Evolutionary conservation across 2,797 vertebrate genomes (phyloP).

Genomic region (Malurus splendens): DNA sequence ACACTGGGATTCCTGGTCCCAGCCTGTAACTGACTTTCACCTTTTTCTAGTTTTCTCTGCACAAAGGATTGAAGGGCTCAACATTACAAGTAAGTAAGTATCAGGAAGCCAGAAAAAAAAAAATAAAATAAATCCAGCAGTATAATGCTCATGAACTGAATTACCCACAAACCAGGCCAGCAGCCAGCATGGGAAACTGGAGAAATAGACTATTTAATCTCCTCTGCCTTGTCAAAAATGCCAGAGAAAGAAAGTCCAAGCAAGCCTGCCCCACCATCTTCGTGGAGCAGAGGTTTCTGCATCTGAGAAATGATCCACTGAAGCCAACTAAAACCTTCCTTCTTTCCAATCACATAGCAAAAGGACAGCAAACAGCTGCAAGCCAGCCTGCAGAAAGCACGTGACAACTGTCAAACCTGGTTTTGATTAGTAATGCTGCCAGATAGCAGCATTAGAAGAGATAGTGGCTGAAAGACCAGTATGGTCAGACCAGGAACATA

Average conservation of each 20-base stretch:
- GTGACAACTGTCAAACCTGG: background rate
- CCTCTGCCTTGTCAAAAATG: background rate
- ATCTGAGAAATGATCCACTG: background rate
- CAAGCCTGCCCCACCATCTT: background rate
- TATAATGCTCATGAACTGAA: background rate
- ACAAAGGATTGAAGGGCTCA: background rate
- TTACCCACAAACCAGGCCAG: slow-evolving; percentile 10
- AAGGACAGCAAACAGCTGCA: background rate
- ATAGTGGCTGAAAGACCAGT: background rate
- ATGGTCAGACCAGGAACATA: background rate
- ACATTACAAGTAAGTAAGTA: background rate
- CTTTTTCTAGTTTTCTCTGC: background rate
- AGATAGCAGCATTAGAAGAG: background rate
- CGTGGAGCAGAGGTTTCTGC: background rate
- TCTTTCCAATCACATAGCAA: background rate
- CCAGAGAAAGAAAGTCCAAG: background rate
- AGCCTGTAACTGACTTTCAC: background rate
- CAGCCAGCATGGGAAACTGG: slow-evolving; percentile 23
- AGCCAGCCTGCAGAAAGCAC: background rate
- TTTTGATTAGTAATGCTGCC: slow-evolving; percentile 20
- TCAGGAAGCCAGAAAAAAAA: background rate
- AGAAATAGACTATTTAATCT: slow-evolving; percentile 14
- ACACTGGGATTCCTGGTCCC: background rate
- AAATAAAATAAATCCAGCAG: background rate
- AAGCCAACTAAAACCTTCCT: background rate